Base-by-base conservation (phyloP, 2,888 invertebrate species). In the Dermolepida albohirtum region DNA sequence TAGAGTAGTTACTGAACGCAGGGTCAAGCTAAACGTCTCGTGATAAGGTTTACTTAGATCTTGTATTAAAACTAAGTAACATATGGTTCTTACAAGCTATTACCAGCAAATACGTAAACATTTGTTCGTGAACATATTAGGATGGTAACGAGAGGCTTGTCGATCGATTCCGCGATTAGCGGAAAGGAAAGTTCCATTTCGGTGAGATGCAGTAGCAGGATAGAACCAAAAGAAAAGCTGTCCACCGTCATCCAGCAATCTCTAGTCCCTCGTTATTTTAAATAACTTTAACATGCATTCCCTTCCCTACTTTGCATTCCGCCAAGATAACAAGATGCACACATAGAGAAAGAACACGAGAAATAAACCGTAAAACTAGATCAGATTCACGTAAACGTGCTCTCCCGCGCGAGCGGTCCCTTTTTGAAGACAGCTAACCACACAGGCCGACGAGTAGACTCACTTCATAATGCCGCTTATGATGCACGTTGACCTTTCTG, bases 331-430 rank as follows among this genome's bases (percentile, higher is more conserved):
- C 41, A 51, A 22, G 49, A 64, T 51, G 64, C 22, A 50, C 40
- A 41, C 10, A 34, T 34, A 34, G 34, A 34, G 34, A 34, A 34
- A 34, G 54, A 64, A 43, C 51, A 55, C 49, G 64, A 40, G 39
- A 52, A 51, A 67, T 50, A 40, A 51, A 40, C 71, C 49, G 64
- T 68, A 67, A 67, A 74, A 74, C 73, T 73, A 74, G 75, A 78
- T 77, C 75, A 75, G 74, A 78, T 77, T 72, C 74, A 76, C 76
- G 74, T 73, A 73, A 73, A 73, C 74, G 76, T 75, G 75, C 8
- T 10, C 10, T 10, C 10, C 34, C 55, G 11, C 55, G n/a, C 16
- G 17, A 55, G 55, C 55, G 55, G 55, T 43, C 17, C 73, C 68
- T 71, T 69, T 66, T 55, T 55, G 55, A 55, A 41, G 55, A 16